Base-by-base conservation (phyloP, 2,113 vertebrate genomes). In the Pseudorectes ferrugineus region DNA sequence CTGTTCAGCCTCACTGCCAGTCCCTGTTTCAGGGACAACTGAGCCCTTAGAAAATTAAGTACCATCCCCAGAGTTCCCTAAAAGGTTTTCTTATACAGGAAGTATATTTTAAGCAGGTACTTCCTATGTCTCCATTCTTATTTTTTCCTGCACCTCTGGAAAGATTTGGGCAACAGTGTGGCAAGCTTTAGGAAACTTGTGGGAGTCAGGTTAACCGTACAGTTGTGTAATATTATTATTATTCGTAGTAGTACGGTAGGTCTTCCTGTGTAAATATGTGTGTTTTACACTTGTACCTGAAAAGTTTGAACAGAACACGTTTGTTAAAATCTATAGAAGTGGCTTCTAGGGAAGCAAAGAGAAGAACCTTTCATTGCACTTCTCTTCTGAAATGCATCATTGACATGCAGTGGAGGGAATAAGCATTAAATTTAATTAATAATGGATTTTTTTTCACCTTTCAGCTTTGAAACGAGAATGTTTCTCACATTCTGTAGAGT, bases 351-450 rank as follows among this genome's bases (percentile, higher is more conserved):
- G 45, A 55, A 58, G 42, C 23, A 85, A 19, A 52, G 38, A 66
- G 54, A 71, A 45, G 36, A 72, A 55, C 6, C 36, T 65, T 58
- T 40, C 52, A 20, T 68, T 87, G 58, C 43, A 43, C 43, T 82
- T 52, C 61, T 16, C 15, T 77, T 85, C 79, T 92, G 46, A 79
- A 92, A 81, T 58, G 46, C 21, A 65, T 66, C 40, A 62, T 65
- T 95, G 79, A 73, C 17, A 52, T 36, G n/a, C 55, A 81, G n/a
- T 80, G 48, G 62, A 78, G 87, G 29, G 94, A 91, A 74, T 78
- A 96, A 93, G 35, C 49, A 94, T 20, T 93, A 91, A 62, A 70
- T 96, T 89, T 92, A 87, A 97, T 95, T 93, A 96, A 87, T 81
- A 95, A 95, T 62, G 46, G 29, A 81, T 83, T 93, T 90, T 88